Evolutionary conservation across 2,797 vertebrate genomes (phyloP).

Genomic region (Chiloscyllium punctatum): DNA sequence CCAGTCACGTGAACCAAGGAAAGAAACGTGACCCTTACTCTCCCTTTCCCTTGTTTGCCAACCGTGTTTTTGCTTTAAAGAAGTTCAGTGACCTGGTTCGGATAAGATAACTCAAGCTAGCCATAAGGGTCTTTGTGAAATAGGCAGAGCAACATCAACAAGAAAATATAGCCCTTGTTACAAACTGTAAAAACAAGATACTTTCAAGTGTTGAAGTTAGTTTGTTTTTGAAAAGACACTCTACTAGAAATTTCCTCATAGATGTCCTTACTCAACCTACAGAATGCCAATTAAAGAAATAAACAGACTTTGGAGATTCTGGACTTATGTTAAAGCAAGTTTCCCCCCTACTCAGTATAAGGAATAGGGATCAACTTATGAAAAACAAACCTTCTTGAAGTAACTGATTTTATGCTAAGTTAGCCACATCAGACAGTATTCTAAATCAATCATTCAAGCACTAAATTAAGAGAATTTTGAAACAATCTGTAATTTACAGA

Average conservation of each 20-base stretch:
- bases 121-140: not conserved
- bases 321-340: no score
- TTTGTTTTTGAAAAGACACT: not conserved
- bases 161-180: not conserved
- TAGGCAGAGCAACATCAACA: not conserved
- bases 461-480: not conserved
- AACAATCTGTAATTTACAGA: not conserved
- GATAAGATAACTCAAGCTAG: not conserved
- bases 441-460: not conserved
- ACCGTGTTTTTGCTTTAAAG: not conserved
- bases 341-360: not conserved
- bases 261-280: not conserved
- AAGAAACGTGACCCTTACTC: not conserved
- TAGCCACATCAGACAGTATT: not conserved
- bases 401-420: not conserved
- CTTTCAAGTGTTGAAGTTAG: not conserved
- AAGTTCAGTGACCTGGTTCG: not conserved
- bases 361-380: not conserved
- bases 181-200: not conserved
- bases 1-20: not conserved
- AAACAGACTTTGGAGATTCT: not conserved
- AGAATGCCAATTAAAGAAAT: not conserved
- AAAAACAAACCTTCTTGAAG: not conserved
- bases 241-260: not conserved
- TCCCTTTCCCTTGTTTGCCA: not conserved